Evolutionary conservation across 1,140 invertebrate genomes (phyloP).

Genomic region (Ditylenchus dipsaci): DNA sequence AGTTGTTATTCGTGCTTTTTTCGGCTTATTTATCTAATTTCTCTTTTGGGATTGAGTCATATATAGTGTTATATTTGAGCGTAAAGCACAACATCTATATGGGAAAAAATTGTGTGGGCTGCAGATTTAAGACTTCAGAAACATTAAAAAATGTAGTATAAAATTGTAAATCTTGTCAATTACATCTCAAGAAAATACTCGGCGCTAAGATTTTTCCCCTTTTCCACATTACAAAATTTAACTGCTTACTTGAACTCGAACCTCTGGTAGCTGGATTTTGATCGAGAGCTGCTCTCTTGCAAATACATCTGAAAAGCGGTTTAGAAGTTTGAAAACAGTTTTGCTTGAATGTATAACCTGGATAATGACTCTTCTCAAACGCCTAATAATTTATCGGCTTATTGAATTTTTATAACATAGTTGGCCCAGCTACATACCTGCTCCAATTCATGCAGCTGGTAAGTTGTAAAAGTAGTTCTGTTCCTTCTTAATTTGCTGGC

Average conservation of each 20-base stretch:
- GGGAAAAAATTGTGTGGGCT: too few relatives aligned
- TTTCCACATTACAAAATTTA: neutral
- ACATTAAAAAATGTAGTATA: too few relatives aligned
- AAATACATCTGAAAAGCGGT: neutral
- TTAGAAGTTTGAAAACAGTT: neutral
- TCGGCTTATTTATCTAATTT: too few relatives aligned
- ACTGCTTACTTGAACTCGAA: neutral
- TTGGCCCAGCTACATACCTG: conserved; percentile 9
- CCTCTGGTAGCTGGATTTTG: neutral
- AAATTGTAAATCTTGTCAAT: too few relatives aligned
- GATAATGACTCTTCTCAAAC: neutral
- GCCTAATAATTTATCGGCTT: neutral
- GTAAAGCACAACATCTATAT: too few relatives aligned
- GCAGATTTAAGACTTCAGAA: too few relatives aligned
- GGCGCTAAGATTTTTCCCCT: too few relatives aligned
- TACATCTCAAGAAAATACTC: too few relatives aligned
- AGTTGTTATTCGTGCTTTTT: too few relatives aligned
- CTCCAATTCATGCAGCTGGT: conserved; percentile 39
- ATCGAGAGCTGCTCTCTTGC: neutral
- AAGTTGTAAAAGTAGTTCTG: conserved; percentile 41
- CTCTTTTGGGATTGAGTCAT: too few relatives aligned
- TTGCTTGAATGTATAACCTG: neutral
- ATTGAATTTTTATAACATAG: neutral
- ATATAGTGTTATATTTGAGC: too few relatives aligned
- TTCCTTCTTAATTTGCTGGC: conserved; percentile 26